Evolutionary conservation across 1,140 invertebrate genomes (phyloP).

Genomic region (Bacillus rossius): DNA sequence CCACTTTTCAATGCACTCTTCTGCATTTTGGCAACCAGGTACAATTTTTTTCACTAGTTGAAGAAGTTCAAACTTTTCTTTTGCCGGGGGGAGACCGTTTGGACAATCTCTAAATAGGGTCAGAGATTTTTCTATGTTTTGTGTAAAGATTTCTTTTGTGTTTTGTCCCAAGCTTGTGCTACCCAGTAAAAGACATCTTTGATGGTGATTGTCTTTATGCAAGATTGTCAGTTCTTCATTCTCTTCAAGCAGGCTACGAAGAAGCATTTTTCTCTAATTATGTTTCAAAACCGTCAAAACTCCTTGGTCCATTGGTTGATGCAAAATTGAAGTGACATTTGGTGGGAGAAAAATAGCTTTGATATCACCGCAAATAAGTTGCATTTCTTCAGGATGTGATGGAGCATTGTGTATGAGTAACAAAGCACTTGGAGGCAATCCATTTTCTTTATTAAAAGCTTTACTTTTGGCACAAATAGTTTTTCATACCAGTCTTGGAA

Average conservation of each 20-base stretch:
- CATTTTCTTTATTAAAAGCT: constrained; percentile 15
- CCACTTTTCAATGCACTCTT: background rate
- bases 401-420: constrained; percentile 21
- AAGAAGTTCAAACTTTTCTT: background rate
- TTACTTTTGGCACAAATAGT: constrained; percentile 30
- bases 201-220: constrained; percentile 26
- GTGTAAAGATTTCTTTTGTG: constrained; percentile 26
- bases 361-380: constrained; percentile 20
- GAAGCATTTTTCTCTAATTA: constrained; percentile 8
- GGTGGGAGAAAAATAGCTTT: constrained; percentile 39
- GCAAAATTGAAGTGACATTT: constrained; percentile 38
- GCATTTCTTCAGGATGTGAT: constrained; percentile 12
- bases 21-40: background rate
- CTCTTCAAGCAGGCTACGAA: constrained; percentile 2
- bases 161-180: constrained; percentile 30
- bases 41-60: constrained; percentile 1
- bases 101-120: background rate
- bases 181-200: constrained; percentile 31
- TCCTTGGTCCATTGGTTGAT: constrained; percentile 39
- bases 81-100: background rate
- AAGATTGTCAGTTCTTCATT: background rate
- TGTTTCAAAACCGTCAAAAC: constrained; percentile 14
- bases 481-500: constrained; percentile 37
- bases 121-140: constrained; percentile 31
- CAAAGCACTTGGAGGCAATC: constrained; percentile 18